Conservation (phyloP, 1,140 invertebrate species). For the Cydia splendana region DNA sequence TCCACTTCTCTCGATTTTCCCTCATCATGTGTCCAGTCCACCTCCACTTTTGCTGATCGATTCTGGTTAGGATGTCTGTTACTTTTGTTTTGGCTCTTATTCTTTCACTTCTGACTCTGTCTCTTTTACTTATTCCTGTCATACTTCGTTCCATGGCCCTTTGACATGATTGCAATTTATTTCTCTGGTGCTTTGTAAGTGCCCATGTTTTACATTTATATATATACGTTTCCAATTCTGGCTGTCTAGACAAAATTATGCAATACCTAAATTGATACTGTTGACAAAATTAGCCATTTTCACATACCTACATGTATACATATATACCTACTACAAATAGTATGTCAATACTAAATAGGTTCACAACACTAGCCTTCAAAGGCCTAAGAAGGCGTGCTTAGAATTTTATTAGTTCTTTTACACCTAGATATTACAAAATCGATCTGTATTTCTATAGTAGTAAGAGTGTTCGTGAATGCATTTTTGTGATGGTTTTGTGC, state of each 20-base stretch:
- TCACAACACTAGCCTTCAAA: slow-evolving; percentile 1
- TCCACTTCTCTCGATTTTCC: too few relatives aligned
- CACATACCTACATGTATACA: background rate
- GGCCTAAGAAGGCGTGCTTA: slow-evolving; percentile 10
- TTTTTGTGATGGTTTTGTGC: background rate
- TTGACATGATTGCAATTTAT: too few relatives aligned
- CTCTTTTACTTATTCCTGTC: too few relatives aligned
- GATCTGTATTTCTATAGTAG: background rate
- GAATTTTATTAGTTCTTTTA: slow-evolving; percentile 1
- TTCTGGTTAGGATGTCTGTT: too few relatives aligned
- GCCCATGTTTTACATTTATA: too few relatives aligned
- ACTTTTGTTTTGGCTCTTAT: too few relatives aligned
- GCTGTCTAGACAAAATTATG: background rate
- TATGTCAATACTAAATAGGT: slow-evolving; percentile 16
- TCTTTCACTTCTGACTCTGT: too few relatives aligned
- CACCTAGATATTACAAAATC: background rate
- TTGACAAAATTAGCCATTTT: background rate
- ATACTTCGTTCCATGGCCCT: too few relatives aligned
- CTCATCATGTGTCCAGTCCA: too few relatives aligned
- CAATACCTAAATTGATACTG: background rate
- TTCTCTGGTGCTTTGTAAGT: too few relatives aligned
- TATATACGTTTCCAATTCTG: background rate
- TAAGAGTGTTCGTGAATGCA: background rate
- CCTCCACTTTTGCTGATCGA: too few relatives aligned
- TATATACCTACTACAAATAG: background rate